phyloP scores from a whole-genome alignment of 2,113 vertebrate genomes.

The Oenanthe melanoleuca region DNA sequence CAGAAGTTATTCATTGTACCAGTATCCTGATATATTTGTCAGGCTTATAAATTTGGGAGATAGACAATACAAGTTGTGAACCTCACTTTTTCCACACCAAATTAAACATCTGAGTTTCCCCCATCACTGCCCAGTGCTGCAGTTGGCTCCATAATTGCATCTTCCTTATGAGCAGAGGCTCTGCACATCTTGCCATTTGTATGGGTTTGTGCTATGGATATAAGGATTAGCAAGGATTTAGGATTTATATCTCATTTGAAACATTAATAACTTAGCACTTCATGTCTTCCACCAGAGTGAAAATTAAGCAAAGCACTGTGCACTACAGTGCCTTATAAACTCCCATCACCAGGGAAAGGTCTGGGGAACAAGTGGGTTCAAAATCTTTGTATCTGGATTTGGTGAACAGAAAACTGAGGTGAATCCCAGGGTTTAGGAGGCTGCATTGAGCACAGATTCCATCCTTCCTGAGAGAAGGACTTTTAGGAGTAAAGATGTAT shows the following conservation, averaged over 20 bases:
- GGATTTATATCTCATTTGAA: conserved; percentile 2
- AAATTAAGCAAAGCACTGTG: not conserved
- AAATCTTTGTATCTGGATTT: not conserved
- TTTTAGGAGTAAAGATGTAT: not conserved
- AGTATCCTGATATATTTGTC: not conserved
- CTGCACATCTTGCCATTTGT: not conserved
- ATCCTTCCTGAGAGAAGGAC: not conserved
- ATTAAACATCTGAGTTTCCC: conserved; percentile 4
- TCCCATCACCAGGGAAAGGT: not conserved
- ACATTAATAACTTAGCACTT: not conserved
- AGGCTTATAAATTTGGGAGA: not conserved
- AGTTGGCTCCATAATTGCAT: not conserved
- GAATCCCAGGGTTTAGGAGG: not conserved
- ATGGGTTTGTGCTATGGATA: not conserved
- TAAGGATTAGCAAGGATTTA: conserved; percentile 28
- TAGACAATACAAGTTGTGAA: not conserved
- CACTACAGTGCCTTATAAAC: not conserved
- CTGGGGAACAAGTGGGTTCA: not conserved
- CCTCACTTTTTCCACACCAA: not conserved
- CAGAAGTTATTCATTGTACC: not conserved
- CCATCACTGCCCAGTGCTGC: not conserved
- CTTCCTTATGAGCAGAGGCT: not conserved
- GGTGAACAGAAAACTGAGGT: not conserved
- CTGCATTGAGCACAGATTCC: not conserved
- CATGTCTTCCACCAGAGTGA: not conserved